phyloP scores from a whole-genome alignment of 92 coral and sea anemone genomes.

The Zoanthus solanderi region DNA sequence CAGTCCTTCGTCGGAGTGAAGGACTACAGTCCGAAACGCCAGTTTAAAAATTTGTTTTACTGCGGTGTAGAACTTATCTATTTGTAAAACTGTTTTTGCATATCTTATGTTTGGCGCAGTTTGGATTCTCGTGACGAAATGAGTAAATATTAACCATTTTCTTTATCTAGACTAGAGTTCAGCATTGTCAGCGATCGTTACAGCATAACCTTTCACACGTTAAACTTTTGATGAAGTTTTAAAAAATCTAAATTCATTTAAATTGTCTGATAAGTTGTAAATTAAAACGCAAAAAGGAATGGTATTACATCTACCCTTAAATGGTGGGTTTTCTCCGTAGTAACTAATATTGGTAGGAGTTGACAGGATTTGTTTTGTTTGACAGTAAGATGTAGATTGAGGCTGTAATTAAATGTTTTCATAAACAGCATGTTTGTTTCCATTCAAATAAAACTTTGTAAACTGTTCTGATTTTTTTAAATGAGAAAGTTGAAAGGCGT shows the following conservation, averaged over 20 bases:
- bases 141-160: constrained; percentile 32
- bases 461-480: constrained; percentile 44
- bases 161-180: not conserved
- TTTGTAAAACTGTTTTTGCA: not conserved
- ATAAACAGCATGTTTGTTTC: constrained; percentile 65
- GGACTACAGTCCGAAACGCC: too few species aligned
- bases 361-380: not conserved
- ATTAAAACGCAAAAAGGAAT: not conserved
- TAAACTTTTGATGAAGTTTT: constrained; percentile 1
- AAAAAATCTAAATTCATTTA: not conserved
- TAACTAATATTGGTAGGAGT: not conserved
- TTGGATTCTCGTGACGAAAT: not conserved
- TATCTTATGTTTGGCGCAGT: not conserved
- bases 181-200: constrained; percentile 12
- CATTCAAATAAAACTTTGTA: constrained; percentile 60
- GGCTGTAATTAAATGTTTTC: constrained; percentile 51
- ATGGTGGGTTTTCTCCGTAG: not conserved
- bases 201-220: not conserved
- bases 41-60: too few species aligned
- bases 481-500: constrained; percentile 64
- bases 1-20: too few species aligned
- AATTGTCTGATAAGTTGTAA: not conserved
- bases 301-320: not conserved
- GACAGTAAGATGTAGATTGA: constrained; percentile 13
- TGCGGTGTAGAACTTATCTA: too few species aligned